phyloP scores from a whole-genome alignment of 2,797 vertebrate species.

The Arremon brunneinucha region DNA sequence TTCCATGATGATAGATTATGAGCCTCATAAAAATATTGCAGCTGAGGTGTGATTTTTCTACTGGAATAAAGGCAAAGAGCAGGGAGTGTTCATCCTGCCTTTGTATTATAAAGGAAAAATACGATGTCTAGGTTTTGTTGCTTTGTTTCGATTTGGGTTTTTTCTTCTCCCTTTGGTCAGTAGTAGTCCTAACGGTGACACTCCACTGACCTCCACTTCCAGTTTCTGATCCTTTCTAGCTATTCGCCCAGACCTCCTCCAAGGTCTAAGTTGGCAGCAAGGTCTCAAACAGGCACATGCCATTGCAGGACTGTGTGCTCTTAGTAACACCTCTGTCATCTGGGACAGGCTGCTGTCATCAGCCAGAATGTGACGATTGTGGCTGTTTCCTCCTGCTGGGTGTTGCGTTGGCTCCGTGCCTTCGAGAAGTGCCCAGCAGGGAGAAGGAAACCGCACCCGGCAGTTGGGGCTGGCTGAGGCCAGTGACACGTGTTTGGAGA shows the following conservation, averaged over 20 bases:
- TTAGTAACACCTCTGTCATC: not conserved
- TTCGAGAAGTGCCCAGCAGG: not conserved
- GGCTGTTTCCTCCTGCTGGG: not conserved
- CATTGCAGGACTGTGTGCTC: not conserved
- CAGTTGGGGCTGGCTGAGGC: not conserved
- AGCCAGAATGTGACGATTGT: not conserved
- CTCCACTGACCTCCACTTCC: not conserved
- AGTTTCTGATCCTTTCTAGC: not conserved
- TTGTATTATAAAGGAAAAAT: not conserved
- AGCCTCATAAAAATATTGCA: not conserved
- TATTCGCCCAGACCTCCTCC: not conserved
- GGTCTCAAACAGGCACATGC: not conserved
- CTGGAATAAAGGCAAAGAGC: not conserved
- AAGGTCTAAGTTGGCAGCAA: not conserved
- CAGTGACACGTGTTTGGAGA: not conserved
- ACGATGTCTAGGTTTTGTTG: not conserved
- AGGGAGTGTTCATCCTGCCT: not conserved
- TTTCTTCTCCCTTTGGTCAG: not conserved
- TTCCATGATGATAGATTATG: not conserved
- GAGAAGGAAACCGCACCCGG: not conserved
- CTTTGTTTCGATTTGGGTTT: not conserved
- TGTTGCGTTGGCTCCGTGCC: rapidly evolving
- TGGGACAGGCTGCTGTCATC: not conserved
- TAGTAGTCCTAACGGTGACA: rapidly evolving
- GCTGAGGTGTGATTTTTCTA: not conserved